Conservation (phyloP, 37 sponge, comb jelly and placozoan genomes). For the Halichondria panicea region DNA sequence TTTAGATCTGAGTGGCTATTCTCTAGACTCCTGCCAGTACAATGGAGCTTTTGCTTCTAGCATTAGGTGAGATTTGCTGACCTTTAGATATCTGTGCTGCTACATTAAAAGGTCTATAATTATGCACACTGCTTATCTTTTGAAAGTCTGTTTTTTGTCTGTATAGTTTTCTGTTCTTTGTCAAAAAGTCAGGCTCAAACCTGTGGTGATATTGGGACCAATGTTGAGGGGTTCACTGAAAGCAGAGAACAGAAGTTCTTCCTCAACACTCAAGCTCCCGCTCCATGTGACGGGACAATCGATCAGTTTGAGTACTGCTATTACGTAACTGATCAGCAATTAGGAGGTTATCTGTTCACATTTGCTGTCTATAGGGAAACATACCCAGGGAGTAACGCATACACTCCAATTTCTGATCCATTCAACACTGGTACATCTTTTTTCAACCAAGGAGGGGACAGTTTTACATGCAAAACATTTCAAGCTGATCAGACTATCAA, state of each 20-base stretch:
- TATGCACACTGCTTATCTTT: too few species aligned
- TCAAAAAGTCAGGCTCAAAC: not conserved
- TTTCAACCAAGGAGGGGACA: not conserved
- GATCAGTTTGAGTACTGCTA: not conserved
- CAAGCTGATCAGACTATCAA: not conserved
- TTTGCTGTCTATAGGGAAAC: not conserved
- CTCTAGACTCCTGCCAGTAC: too few species aligned
- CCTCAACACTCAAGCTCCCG: not conserved
- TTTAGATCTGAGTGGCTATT: too few species aligned
- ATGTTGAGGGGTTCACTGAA: not conserved
- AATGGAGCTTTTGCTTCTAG: too few species aligned
- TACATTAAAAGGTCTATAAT: too few species aligned
- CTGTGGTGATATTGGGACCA: not conserved
- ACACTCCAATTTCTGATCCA: not conserved
- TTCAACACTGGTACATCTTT: not conserved
- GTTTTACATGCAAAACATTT: not conserved
- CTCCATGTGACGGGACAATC: not conserved
- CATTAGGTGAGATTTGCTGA: too few species aligned
- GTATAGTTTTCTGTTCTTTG: not conserved
- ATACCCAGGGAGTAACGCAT: not conserved
- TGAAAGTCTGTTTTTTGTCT: too few species aligned
- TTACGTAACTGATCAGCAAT: not conserved
- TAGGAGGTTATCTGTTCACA: not conserved
- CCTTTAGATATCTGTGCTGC: too few species aligned
- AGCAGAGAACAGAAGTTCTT: not conserved